phyloP scores from a whole-genome alignment of 1,140 invertebrate species.

The Mamestra configurata region DNA sequence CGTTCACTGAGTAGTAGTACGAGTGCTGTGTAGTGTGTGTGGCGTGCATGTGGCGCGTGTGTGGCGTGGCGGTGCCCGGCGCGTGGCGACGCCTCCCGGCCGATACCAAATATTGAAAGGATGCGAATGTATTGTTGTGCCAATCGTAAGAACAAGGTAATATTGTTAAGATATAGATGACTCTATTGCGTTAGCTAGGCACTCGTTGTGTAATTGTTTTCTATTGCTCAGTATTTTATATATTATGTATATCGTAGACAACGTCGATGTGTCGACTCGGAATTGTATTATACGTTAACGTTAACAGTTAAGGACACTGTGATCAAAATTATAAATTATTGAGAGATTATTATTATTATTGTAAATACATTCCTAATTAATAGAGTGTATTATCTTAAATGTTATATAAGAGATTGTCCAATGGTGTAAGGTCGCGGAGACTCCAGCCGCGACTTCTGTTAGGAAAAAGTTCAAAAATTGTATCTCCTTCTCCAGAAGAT shows the following conservation, averaged over 20 bases:
- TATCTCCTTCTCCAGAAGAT: conserved; percentile 75
- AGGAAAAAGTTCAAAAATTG: conserved; percentile 69
- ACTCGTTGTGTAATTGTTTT: conserved; percentile 83
- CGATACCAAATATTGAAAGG: conserved; percentile 84
- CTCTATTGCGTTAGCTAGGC: conserved; percentile 78
- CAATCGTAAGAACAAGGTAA: conserved; percentile 84
- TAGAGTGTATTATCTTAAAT: conserved; percentile 84
- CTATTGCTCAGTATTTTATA: conserved; percentile 87
- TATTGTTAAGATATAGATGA: conserved; percentile 84
- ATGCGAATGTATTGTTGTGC: conserved; percentile 79
- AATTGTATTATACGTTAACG: conserved; percentile 86
- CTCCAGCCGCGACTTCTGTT: neutral
- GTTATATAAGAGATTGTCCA: conserved; percentile 78
- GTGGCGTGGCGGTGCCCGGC: conserved; percentile 36
- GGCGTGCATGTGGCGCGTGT: conserved; percentile 34
- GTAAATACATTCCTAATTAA: conserved; percentile 86
- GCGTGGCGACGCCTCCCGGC: conserved; percentile 50
- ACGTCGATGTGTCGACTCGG: conserved; percentile 79
- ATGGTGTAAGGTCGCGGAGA: conserved; percentile 54
- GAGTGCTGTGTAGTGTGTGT: conserved; percentile 20
- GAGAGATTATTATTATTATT: conserved; percentile 87
- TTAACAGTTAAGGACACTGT: conserved; percentile 87
- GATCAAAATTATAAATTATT: conserved; percentile 88
- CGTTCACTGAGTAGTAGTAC: conserved; percentile 55
- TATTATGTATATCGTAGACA: conserved; percentile 67